phyloP scores from a whole-genome alignment of 2,888 invertebrate genomes.

The Eilema depressum region DNA sequence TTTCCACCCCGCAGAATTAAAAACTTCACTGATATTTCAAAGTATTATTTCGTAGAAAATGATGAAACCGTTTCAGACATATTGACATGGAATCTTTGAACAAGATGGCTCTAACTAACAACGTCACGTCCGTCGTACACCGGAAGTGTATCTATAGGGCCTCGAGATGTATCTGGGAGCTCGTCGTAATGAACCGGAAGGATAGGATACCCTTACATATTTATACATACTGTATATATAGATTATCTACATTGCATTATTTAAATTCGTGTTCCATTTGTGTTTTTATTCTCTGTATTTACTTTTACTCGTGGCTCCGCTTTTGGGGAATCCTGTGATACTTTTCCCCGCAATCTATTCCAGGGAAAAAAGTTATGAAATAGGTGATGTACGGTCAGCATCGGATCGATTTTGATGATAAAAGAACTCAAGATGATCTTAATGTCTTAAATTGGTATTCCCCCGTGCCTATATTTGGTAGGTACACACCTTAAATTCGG shows the following conservation, averaged over 20 bases:
- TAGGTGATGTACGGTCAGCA: no score
- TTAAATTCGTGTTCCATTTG: neutral
- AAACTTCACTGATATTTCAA: neutral
- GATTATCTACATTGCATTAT: neutral
- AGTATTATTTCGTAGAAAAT: neutral
- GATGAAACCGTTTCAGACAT: neutral
- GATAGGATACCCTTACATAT: neutral
- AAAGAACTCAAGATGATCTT: no score
- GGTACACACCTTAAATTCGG: no score
- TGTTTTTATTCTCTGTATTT: neutral
- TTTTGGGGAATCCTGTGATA: no score
- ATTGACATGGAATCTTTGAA: constrained; percentile 51
- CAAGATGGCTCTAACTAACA: constrained; percentile 55
- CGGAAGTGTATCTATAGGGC: constrained; percentile 37
- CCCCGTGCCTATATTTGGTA: no score
- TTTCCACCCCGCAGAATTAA: neutral
- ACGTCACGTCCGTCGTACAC: constrained; percentile 40
- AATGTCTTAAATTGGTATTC: no score
- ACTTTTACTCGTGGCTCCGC: no score
- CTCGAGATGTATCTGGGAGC: neutral
- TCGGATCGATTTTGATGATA: no score
- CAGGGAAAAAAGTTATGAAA: no score
- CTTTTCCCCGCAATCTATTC: no score
- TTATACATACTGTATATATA: neutral
- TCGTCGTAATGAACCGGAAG: constrained; percentile 12